These are phyloP conservation scores for Diceros bicornis DNA, from an alignment of 2,797 vertebrate species.

Conservation along the genomic window DNA sequence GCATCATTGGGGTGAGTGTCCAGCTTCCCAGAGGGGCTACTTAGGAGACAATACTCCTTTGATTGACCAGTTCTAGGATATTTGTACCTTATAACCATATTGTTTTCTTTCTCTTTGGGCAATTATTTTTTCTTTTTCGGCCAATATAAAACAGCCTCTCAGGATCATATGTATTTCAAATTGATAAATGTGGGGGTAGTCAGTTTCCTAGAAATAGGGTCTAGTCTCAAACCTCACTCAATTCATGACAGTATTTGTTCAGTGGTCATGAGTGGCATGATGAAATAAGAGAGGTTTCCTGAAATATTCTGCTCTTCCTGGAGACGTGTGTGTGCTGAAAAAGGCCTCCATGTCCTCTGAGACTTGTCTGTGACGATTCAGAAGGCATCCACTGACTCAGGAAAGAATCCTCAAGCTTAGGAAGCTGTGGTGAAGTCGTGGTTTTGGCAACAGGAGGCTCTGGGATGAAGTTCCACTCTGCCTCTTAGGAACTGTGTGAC, in stretches of 20 bases:
- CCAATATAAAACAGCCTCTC: neutral
- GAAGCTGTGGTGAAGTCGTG: neutral
- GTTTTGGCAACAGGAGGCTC: neutral
- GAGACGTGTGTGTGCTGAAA: neutral
- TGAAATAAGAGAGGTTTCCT: neutral
- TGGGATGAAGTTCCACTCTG: neutral
- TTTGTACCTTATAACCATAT: neutral
- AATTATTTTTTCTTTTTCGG: neutral
- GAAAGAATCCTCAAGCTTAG: neutral
- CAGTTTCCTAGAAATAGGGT: neutral
- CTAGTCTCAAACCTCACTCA: neutral
- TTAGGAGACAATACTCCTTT: neutral
- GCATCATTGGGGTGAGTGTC: accelerated
- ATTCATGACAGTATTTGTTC: neutral
- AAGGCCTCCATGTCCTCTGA: neutral
- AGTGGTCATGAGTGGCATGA: neutral
- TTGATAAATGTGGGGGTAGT: neutral
- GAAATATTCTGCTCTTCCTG: neutral
- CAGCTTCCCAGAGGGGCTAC: neutral
- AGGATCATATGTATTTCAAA: neutral
- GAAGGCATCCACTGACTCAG: neutral
- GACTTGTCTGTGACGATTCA: no score
- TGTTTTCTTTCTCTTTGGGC: neutral
- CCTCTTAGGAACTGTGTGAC: neutral
- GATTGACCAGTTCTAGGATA: no score